These are phyloP conservation scores for Nipponacmea schrenckii DNA, from an alignment of 2,888 invertebrate genomes.

Conservation along the genomic window DNA sequence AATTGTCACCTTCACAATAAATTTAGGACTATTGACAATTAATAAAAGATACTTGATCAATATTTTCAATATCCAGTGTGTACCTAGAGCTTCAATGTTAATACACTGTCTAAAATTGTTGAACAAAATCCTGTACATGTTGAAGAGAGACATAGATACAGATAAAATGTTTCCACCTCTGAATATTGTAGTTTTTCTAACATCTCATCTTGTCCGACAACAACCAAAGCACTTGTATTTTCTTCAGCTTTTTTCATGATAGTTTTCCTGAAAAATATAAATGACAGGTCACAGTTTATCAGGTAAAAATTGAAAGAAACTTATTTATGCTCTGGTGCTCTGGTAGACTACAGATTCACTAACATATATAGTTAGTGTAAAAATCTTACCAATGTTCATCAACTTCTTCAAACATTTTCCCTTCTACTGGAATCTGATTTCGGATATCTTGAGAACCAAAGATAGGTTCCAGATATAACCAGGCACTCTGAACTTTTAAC, in stretches of 20 bases:
- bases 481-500: slow-evolving; percentile 67
- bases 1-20: no score
- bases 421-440: slow-evolving; percentile 67
- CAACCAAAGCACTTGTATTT: slow-evolving; percentile 62
- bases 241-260: slow-evolving; percentile 64
- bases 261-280: slow-evolving; percentile 49
- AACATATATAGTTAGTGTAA: no score
- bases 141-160: no score
- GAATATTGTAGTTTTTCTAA: slow-evolving; percentile 65
- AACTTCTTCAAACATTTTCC: slow-evolving; percentile 67
- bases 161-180: slow-evolving; percentile 46
- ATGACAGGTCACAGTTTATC: neutral
- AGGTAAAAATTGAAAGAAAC: no score
- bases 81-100: no score
- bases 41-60: no score
- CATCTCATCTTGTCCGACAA: slow-evolving; percentile 65
- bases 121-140: no score
- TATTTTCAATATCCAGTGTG: no score
- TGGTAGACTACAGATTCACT: no score
- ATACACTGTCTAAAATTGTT: no score
- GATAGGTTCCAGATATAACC: slow-evolving; percentile 68
- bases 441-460: slow-evolving; percentile 67
- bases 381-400: slow-evolving; percentile 61
- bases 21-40: no score
- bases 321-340: no score